A percentile compares a stretch with the other conserved stretches of the same genome.
Evolutionary conservation across 92 coral and sea anemone genomes (phyloP).

Genomic region (Zoanthus solanderi): DNA sequence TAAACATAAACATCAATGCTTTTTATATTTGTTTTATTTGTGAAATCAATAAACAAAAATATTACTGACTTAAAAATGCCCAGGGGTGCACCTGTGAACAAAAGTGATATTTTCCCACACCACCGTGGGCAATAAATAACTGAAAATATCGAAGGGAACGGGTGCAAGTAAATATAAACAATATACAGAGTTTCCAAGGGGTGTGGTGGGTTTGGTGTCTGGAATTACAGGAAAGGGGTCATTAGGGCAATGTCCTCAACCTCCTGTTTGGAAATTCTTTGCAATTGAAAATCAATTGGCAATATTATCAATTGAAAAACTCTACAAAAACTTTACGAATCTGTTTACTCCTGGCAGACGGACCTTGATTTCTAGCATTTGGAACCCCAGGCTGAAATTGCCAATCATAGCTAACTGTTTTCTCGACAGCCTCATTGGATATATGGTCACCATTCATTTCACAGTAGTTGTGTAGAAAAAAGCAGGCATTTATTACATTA

Average conservation of each 20-base stretch:
- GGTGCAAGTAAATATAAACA: slow-evolving; percentile 15
- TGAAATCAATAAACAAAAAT: slow-evolving; percentile 29
- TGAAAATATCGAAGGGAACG: slow-evolving; percentile 16
- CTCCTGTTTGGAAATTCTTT: slow-evolving; percentile 47
- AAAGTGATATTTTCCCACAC: slow-evolving; percentile 34
- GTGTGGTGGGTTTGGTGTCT: slow-evolving; percentile 1
- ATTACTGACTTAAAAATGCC: slow-evolving; percentile 21
- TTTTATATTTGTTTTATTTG: slow-evolving; percentile 28
- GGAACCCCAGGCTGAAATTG: too few species aligned
- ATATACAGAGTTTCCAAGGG: slow-evolving; percentile 29
- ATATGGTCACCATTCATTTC: too few species aligned
- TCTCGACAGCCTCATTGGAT: too few species aligned
- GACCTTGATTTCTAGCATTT: too few species aligned
- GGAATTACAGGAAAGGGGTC: slow-evolving; percentile 36
- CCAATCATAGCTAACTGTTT: too few species aligned
- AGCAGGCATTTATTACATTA: slow-evolving; percentile 11
- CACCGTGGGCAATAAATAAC: slow-evolving; percentile 32
- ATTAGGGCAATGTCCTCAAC: slow-evolving; percentile 21
- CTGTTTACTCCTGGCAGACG: too few species aligned
- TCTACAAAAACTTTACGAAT: too few species aligned
- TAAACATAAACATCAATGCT: slow-evolving; percentile 20
- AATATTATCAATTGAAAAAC: too few species aligned
- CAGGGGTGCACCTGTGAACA: slow-evolving; percentile 22
- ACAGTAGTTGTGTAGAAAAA: too few species aligned
- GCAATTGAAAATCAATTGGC: neutral